phyloP scores from a whole-genome alignment of 35 echinoderm and acorn worm species.

The Strongylocentrotus purpuratus region DNA sequence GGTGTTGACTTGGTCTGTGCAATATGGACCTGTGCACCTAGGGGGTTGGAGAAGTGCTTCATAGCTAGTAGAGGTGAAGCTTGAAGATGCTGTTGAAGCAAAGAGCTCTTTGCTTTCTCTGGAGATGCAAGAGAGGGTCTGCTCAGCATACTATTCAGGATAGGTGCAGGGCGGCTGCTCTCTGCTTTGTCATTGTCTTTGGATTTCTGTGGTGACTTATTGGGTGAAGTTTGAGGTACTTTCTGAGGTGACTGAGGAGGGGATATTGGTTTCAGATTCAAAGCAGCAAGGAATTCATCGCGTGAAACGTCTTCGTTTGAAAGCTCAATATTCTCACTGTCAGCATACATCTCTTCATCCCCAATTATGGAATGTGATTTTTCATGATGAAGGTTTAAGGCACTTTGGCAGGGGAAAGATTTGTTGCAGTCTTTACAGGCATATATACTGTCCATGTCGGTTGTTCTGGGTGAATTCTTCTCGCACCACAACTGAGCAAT shows the following conservation, averaged over 20 bases:
- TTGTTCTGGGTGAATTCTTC: conserved; percentile 62
- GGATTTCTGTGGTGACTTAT: background rate
- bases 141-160: conserved; percentile 52
- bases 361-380: conserved; percentile 44
- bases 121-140: background rate
- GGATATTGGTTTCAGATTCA: conserved; percentile 57
- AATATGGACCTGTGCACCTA: background rate
- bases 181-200: background rate
- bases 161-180: background rate
- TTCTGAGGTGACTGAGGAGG: conserved; percentile 27
- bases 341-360: conserved; percentile 10
- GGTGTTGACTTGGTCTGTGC: background rate
- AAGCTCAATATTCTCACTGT: conserved; percentile 24
- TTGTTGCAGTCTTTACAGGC: conserved; percentile 74
- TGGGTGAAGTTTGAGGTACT: background rate
- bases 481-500: conserved; percentile 92
- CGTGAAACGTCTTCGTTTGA: conserved; percentile 41
- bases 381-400: conserved; percentile 76
- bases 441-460: conserved; percentile 25
- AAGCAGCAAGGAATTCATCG: conserved; percentile 59
- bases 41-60: conserved; percentile 14
- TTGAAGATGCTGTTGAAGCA: conserved; percentile 45
- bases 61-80: conserved; percentile 26
- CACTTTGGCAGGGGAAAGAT: conserved; percentile 84
- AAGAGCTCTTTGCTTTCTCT: conserved; percentile 22